Base-by-base conservation (phyloP, 1,140 invertebrate genomes). In the Drosophila orena region DNA sequence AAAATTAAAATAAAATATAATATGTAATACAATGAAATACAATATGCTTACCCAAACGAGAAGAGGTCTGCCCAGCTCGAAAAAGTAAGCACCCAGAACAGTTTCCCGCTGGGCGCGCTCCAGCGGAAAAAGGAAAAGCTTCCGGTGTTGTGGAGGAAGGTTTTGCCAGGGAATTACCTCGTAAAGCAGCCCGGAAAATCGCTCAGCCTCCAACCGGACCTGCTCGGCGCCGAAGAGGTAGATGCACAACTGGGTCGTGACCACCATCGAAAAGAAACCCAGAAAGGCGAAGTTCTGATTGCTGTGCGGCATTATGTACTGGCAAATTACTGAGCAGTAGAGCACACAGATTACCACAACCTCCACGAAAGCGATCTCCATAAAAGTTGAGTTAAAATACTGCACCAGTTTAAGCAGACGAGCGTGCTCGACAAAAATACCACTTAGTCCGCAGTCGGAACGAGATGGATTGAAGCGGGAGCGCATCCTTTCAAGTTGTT, bases 181-280 rank as follows among this genome's bases (percentile, higher is more conserved):
- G 44, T 81, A 81, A 0, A 81, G 49, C 37, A 73, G 46, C 10
- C 52, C 2, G 6, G 73, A 44, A 8, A 78, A 81, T 3, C 27
- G 15, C 6, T 62, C 60, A 0, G 74, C 79, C 74, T 81, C 79
- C 15, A 83, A 49, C 5, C 79, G 73, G 61, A 81, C 60, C 12
- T 78, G 79, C 40, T 81, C 79, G 1, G 79, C 79, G 2, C 79
- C 79, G 2, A 81, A 61, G 15, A 77, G 68, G 12, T 81, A 81
- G 14, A 81, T 81, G 44, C 79, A 81, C 44, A 81, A 10, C 60
- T 81, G 79, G 0, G 79, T 78, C 57, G 79, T 81, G 7, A 81
- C 79, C 35, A 81, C 79, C 79, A 81, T 73, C 11, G 79, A 78
- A 34, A 81, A 81, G 79, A 81, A 81, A 14, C 73, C 79, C 15